Base-by-base conservation (phyloP, 2,113 vertebrate genomes). In the Ctenomys sociabilis region DNA sequence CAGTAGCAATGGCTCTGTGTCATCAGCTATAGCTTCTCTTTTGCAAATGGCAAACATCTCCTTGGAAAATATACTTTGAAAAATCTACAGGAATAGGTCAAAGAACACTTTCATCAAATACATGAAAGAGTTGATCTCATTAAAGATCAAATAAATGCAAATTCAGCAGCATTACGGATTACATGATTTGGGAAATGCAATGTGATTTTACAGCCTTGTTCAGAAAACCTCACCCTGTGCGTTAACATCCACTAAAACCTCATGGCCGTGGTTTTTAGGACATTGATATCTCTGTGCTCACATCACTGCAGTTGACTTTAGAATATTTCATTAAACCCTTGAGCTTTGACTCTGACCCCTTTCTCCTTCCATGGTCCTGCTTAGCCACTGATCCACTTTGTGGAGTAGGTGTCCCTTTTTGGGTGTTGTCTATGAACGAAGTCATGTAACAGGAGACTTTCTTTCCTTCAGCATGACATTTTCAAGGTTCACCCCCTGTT, bases 391-490 rank as follows among this genome's bases (percentile, higher is more conserved):
- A 12, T 10, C 30, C 10, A 0, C 24, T 12, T 57, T 83, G n/a
- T 37, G 2, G 2, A 2, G 0, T 7, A n/a, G 17, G 2, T n/a
- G 17, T 70, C 73, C 40, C 40, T 28, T 0, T 64, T 35, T 8
- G 35, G 11, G 3, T 52, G 1, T 52, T 83, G 7, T 5, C 0
- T 13, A 32, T 13, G 11, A 24, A 17, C 1, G 28, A 54, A 28
- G 19, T 32, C 26, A 0, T 1, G 5, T 6, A 2, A 0, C 0
- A 2, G 0, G 14, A 7, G 57, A 35, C 17, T 59, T 49, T 57
- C 17, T 2, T 11, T 19, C 30, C 11, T 11, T 5, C 6, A 7
- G 40, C 32, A 5, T 1, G 14, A 10, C 66, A 24, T 68, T 16
- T 63, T 17, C n/a, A 3, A 13, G 49, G 54, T 22, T 63, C 52